Evolutionary conservation across 2,888 invertebrate genomes (phyloP).

Genomic region (Drosophila anomalata): DNA sequence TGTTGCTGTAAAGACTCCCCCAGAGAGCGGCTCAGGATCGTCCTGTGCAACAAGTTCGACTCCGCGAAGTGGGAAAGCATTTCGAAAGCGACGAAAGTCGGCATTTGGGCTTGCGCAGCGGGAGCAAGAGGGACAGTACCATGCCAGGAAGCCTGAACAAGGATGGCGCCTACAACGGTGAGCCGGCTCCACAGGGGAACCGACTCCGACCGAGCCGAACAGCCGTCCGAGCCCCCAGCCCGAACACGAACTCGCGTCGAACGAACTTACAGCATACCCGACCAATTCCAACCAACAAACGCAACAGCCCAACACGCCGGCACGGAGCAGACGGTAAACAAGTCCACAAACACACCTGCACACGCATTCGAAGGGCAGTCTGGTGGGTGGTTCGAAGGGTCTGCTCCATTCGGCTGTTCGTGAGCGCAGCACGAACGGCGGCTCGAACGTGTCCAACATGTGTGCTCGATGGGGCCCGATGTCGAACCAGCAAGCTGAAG

Average conservation of each 20-base stretch:
- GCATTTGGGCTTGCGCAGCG: slow-evolving; percentile 8
- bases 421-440: slow-evolving; percentile 30
- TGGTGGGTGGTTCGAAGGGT: slow-evolving; percentile 12
- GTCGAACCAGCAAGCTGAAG: slow-evolving; percentile 56
- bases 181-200: slow-evolving; percentile 54
- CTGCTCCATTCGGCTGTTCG: slow-evolving; percentile 33
- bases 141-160: slow-evolving; percentile 75
- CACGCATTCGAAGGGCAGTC: slow-evolving; percentile 4
- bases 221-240: slow-evolving; percentile 4
- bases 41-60: slow-evolving; percentile 5
- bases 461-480: slow-evolving; percentile 53
- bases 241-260: slow-evolving; percentile 9
- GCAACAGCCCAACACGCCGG: slow-evolving; percentile 67
- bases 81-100: neutral
- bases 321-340: slow-evolving; percentile 71
- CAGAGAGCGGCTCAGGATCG: neutral
- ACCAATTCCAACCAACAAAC: slow-evolving; percentile 73
- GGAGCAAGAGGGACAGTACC: neutral
- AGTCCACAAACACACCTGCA: slow-evolving; percentile 48
- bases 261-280: slow-evolving; percentile 67
- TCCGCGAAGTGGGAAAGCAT: neutral
- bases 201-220: slow-evolving; percentile 29
- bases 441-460: slow-evolving; percentile 57
- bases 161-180: slow-evolving; percentile 81
- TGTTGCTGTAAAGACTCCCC: neutral